These are phyloP conservation scores for Thomomys bottae DNA, from an alignment of 2,113 vertebrate genomes.

Conservation along the genomic window DNA sequence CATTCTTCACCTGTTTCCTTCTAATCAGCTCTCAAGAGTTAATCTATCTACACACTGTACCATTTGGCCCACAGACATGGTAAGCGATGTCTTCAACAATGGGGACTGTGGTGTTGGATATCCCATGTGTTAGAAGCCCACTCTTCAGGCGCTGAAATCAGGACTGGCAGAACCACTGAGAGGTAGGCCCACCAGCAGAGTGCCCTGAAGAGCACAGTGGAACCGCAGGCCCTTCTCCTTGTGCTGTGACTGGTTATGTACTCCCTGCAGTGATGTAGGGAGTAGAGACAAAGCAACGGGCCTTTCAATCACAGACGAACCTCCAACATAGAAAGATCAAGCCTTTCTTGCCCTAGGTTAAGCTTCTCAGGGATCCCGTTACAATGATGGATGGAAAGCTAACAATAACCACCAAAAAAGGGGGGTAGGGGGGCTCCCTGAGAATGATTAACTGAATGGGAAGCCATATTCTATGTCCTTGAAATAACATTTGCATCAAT, in stretches of 20 bases:
- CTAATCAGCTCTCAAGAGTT: background rate
- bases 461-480: fast-evolving
- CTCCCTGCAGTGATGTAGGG: background rate
- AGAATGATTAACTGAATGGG: background rate
- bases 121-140: too few relatives aligned
- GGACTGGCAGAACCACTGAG: too few relatives aligned
- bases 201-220: too few relatives aligned
- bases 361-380: background rate
- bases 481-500: fast-evolving
- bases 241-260: too few relatives aligned
- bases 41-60: too few relatives aligned
- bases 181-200: too few relatives aligned
- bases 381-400: background rate
- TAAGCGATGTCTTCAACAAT: background rate
- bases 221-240: background rate
- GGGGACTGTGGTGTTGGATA: too few relatives aligned
- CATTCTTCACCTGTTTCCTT: background rate
- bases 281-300: background rate
- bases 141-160: background rate
- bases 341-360: background rate
- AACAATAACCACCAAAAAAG: background rate
- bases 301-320: background rate
- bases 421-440: background rate
- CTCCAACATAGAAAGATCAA: too few relatives aligned
- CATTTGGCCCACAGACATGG: background rate